phyloP scores from a whole-genome alignment of 2,888 invertebrate species.

The Drosophila suboccidentalis region DNA sequence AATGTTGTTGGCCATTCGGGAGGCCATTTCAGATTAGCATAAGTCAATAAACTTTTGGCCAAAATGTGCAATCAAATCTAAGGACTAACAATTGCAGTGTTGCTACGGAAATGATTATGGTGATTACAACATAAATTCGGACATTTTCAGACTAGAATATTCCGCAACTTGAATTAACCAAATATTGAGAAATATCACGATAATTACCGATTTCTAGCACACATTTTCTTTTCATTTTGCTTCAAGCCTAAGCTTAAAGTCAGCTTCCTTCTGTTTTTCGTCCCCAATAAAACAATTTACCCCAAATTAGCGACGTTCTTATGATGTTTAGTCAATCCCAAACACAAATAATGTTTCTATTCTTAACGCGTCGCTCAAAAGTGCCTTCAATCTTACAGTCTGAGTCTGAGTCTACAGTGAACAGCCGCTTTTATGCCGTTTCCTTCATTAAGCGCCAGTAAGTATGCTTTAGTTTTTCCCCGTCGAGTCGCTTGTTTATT shows the following conservation, averaged over 20 bases:
- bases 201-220: too few species aligned
- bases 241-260: not conserved
- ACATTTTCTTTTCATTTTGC: not conserved
- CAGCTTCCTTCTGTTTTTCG: not conserved
- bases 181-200: not conserved
- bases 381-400: slow-evolving; percentile 1
- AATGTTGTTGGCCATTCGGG: slow-evolving; percentile 16
- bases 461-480: slow-evolving; percentile 59
- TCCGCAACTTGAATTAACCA: not conserved
- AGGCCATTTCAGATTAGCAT: slow-evolving; percentile 41
- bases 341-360: slow-evolving; percentile 48
- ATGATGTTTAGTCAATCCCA: slow-evolving; percentile 19
- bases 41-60: slow-evolving; percentile 57
- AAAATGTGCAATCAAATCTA: slow-evolving; percentile 12
- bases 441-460: slow-evolving; percentile 70
- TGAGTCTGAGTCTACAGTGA: slow-evolving; percentile 30
- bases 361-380: slow-evolving; percentile 37
- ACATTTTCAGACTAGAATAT: not conserved
- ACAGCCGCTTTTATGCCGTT: slow-evolving; percentile 60
- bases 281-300: not conserved
- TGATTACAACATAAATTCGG: not conserved
- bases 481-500: slow-evolving; percentile 25
- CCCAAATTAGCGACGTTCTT: slow-evolving; percentile 40
- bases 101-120: not conserved
- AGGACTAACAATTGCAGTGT: not conserved